phyloP scores from a whole-genome alignment of 2,888 invertebrate species.

The Stenolophus ochropezus region DNA sequence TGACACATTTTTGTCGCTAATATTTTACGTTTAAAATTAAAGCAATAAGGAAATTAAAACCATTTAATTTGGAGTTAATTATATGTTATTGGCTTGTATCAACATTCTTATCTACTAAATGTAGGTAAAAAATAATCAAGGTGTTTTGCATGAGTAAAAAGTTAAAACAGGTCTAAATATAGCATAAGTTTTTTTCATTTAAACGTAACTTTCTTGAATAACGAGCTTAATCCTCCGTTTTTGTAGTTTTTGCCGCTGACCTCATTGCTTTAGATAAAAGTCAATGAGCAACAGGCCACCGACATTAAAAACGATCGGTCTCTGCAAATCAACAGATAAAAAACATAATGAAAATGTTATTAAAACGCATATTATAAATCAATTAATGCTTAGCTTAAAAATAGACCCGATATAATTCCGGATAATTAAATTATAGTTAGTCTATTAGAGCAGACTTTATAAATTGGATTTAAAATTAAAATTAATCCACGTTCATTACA shows the following conservation, averaged over 20 bases:
- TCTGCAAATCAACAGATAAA: neutral
- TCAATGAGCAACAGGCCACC: slow-evolving; percentile 20
- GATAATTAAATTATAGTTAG: slow-evolving; percentile 19
- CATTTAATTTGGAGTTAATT: too few species aligned
- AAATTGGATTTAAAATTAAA: neutral
- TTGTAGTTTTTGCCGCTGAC: slow-evolving; percentile 23
- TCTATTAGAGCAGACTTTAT: neutral
- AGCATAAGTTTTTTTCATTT: neutral
- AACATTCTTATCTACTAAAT: too few species aligned
- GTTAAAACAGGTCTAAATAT: neutral
- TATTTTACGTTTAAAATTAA: too few species aligned
- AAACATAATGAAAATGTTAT: slow-evolving; percentile 14
- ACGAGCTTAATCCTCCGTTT: slow-evolving; percentile 12
- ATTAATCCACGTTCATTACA: neutral
- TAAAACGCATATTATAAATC: slow-evolving; percentile 31
- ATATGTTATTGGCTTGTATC: too few species aligned
- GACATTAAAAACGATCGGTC: slow-evolving; percentile 3
- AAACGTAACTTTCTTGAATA: neutral
- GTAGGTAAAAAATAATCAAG: neutral
- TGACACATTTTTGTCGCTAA: too few species aligned
- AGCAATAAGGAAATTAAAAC: too few species aligned
- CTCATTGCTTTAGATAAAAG: slow-evolving; percentile 25
- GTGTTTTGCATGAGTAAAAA: neutral
- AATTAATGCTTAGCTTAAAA: slow-evolving; percentile 3
- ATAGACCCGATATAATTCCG: slow-evolving; percentile 4